Percentiles rank a stretch among this genome's conserved stretches.
phyloP scores from a whole-genome alignment of 2,113 vertebrate species.

The Halichoerus grypus region DNA sequence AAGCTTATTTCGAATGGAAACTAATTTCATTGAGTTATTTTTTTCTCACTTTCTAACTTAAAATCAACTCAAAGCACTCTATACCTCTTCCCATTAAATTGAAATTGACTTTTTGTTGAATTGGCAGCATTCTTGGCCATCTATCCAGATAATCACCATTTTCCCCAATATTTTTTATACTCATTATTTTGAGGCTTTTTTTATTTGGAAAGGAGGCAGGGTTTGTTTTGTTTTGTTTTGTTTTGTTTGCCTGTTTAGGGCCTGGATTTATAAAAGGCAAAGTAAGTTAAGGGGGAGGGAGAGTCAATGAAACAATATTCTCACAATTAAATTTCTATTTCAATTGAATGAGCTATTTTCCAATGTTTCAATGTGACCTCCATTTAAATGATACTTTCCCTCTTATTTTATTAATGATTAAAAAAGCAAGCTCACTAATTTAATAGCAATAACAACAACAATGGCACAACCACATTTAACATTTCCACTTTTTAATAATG shows the following conservation, averaged over 20 bases:
- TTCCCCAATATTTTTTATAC: neutral
- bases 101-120: slow-evolving; percentile 22
- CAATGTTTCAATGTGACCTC: neutral
- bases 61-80: slow-evolving; percentile 19
- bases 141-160: slow-evolving; percentile 1
- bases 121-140: neutral
- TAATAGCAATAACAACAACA: slow-evolving; percentile 9
- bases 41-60: slow-evolving; percentile 19
- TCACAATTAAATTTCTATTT: neutral
- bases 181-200: slow-evolving; percentile 45
- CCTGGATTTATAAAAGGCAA: slow-evolving; percentile 36
- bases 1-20: neutral
- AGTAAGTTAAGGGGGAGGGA: neutral
- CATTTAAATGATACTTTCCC: slow-evolving; percentile 12
- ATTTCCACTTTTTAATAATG: neutral
- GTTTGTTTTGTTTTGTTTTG: neutral
- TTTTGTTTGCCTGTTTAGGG: neutral
- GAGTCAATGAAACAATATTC: neutral
- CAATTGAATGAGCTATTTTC: slow-evolving; percentile 35
- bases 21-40: neutral
- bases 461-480: neutral
- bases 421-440: slow-evolving; percentile 32
- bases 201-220: neutral
- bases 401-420: slow-evolving; percentile 16
- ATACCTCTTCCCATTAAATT: neutral